Evolutionary conservation across 1,140 invertebrate genomes (phyloP).

Genomic region (Lepidurus apus): DNA sequence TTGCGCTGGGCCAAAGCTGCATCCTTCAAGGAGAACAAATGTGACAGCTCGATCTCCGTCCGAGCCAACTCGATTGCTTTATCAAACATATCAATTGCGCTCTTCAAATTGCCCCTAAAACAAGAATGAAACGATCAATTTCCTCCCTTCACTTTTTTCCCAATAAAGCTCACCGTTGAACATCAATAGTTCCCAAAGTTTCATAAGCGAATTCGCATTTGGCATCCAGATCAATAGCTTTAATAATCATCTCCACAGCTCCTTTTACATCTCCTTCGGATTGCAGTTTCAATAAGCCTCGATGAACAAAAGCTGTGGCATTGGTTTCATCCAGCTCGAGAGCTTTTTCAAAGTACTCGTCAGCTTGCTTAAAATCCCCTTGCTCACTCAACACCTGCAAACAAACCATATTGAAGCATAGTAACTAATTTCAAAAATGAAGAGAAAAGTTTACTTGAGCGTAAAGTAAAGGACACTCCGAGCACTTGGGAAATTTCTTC

Average conservation of each 20-base stretch:
- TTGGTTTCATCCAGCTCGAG: slow-evolving; percentile 75
- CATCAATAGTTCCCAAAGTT: slow-evolving; percentile 86
- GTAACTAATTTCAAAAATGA: slow-evolving; percentile 34
- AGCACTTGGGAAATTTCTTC: slow-evolving; percentile 71
- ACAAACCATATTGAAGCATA: slow-evolving; percentile 22
- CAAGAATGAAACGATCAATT: slow-evolving; percentile 29
- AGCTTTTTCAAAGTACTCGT: slow-evolving; percentile 72
- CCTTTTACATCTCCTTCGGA: slow-evolving; percentile 73
- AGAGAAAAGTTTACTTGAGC: slow-evolving; percentile 58
- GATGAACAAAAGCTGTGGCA: slow-evolving; percentile 79
- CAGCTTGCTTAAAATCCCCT: slow-evolving; percentile 72
- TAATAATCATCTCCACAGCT: slow-evolving; percentile 68
- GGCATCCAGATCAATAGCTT: slow-evolving; percentile 78
- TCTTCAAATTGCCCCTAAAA: slow-evolving; percentile 70
- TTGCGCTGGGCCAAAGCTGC: slow-evolving; percentile 79
- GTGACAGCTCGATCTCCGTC: slow-evolving; percentile 77
- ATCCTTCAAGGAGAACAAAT: slow-evolving; percentile 76
- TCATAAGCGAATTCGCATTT: slow-evolving; percentile 93
- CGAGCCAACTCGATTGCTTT: slow-evolving; percentile 80
- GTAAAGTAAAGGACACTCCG: slow-evolving; percentile 76
- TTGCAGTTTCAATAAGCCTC: slow-evolving; percentile 71
- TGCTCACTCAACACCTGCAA: slow-evolving; percentile 66
- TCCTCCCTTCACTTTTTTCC: neutral
- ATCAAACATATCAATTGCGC: slow-evolving; percentile 78
- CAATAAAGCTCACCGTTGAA: slow-evolving; percentile 65